Base-by-base conservation (phyloP, 2,797 vertebrate genomes). In the Centroberyx gerrardi region DNA sequence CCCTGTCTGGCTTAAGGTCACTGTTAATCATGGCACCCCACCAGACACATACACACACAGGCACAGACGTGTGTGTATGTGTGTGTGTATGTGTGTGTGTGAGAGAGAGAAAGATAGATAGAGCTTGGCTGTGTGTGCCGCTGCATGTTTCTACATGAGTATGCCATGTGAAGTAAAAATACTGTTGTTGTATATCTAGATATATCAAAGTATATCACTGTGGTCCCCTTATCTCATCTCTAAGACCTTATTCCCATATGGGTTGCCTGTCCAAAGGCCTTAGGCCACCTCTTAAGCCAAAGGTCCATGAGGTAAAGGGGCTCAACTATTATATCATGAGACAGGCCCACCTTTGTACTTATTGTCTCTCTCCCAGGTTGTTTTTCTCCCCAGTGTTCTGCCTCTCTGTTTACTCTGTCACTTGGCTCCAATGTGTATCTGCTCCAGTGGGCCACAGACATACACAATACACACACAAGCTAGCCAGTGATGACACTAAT, bases 401-500 rank as follows among this genome's bases (percentile, higher is more conserved):
- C 48, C 42, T 70, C 51, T 55, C 56, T 88, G 80, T 87, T 84
- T 88, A 69, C 80, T 80, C 63, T 84, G 75, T 86, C 64, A 74
- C 78, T 62, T 56, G n/a, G 62, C 70, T 55, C 65, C 64, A 48
- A 72, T 84, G 78, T 85, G 76, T 67, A 71, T 87, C 72, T 76
- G 80, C 82, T 58, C 80, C 86, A 84, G 31, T 78, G 76, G 56
- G 56, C 52, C 42, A 72, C 61, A 65, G 64, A 74, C 29, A 6
- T 72, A 78, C 6, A 38, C 68, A 65, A 29, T 29, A 46, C 70
- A 76, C 75, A 75, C 89, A 92, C 62, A 59, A 90, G 88, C 85
- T 78, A 74, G 76, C 84, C 68, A 85, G 81, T 76, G 82, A 87
- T 90, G 74, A 85, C 80, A 88, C 68, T 87, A 90, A 93, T 87